Base-by-base conservation (phyloP, 2,797 vertebrate genomes). In the Yasuhikotakia modesta region DNA sequence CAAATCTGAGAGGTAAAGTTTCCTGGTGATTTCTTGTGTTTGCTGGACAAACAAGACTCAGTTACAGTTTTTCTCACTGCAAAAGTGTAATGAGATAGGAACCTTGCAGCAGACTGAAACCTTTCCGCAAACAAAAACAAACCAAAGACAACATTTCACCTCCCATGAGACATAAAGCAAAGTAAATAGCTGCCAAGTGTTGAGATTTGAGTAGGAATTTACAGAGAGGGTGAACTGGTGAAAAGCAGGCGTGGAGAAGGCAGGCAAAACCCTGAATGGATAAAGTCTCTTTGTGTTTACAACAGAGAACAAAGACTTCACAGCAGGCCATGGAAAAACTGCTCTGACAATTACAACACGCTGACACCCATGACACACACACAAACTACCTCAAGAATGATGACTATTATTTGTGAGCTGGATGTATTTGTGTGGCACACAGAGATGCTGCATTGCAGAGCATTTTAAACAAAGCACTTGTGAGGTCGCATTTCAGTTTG, bases 271-370 rank as follows among this genome's bases (percentile, higher is more conserved):
- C 24, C 75, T 77, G 55, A 77, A 75, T 67, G 63, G 22, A 76
- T 76, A 77, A 77, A 69, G 83, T 84, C 69, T 82, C 81, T 80
- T 72, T 78, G 73, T 82, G 60, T 78, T 78, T 78, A 78, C 70
- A 78, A 79, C 68, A 52, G 60, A 66, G 77, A 70, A 79, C 76
- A 81, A 81, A 81, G 70, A 76, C 69, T 45, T 45, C 43, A 66
- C 67, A 52, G 45, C 67, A 63, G 45, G 21, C 30, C 17, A 66
- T 76, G 73, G 73, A 72, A 72, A 76, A 68, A 73, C 61, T 66
- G 71, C 53, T n/a, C 39, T 68, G 55, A 67, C 22, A 55, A 66
- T 19, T 19, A 45, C 35, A 53, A 78, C 58, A 71, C 66, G 43
- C 17, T 7, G 48, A 50, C 48, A 50, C 48, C 48, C 48, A 50